Evolutionary conservation across 2,888 invertebrate species (phyloP).

Genomic region (Matsumyia berberina): DNA sequence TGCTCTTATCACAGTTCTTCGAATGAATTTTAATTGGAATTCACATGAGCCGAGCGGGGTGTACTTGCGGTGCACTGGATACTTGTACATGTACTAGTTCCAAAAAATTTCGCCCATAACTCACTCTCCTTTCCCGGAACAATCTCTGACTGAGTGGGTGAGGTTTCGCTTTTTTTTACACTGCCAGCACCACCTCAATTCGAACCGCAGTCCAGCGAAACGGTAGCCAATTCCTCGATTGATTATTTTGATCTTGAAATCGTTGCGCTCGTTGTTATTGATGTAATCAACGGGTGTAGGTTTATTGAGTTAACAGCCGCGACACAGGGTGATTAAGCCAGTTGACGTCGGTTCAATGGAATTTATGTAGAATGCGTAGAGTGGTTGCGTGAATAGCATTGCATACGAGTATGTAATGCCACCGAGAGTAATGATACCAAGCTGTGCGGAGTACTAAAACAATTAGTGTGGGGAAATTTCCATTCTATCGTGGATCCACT

Average conservation of each 20-base stretch:
- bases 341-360: slow-evolving; percentile 30
- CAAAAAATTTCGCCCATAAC: slow-evolving; percentile 4
- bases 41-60: neutral
- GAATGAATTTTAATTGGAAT: slow-evolving; percentile 35
- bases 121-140: slow-evolving; percentile 22
- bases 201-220: neutral
- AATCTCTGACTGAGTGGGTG: slow-evolving; percentile 3
- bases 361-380: slow-evolving; percentile 32
- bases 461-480: neutral
- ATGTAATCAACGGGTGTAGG: slow-evolving; percentile 30
- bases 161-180: neutral
- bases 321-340: slow-evolving; percentile 20
- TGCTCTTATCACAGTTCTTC: slow-evolving; percentile 33
- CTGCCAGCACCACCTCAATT: neutral
- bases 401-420: neutral
- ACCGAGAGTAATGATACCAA: slow-evolving; percentile 14
- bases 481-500: neutral
- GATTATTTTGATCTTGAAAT: slow-evolving; percentile 55
- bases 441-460: slow-evolving; percentile 4
- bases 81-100: slow-evolving; percentile 36
- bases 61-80: slow-evolving; percentile 4
- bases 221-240: slow-evolving; percentile 33
- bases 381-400: slow-evolving; percentile 18
- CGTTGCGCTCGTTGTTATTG: slow-evolving; percentile 28
- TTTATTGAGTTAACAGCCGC: slow-evolving; percentile 34